Evolutionary conservation across 2,888 invertebrate genomes (phyloP), one percentile per base, ranked within the genome.

Genomic region (Eugnorisma glareosa): DNA sequence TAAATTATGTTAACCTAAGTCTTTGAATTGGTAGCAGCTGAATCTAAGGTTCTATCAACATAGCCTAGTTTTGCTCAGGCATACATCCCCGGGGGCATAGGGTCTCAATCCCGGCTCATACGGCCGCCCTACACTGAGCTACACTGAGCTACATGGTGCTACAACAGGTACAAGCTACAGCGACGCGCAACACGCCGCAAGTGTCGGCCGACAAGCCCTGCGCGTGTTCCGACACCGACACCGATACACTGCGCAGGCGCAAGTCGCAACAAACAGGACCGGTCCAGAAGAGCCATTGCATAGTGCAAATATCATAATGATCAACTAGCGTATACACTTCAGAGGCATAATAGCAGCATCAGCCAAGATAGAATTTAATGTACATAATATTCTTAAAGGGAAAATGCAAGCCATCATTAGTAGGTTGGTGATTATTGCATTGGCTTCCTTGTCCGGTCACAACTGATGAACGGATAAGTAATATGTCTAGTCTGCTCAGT

Each of bases 161-260:
- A 67, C 67, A 72, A 10, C 77, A 15, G 31, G 54, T 77, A 69
- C 73, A 68, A 71, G 54, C 54, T 66, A 21, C 59, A 66, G 59
- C 64, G 35, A 35, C 66, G 59, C 48, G 79, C 68, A 48, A 84
- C 82, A 80, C 21, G 72, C 72, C 57, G 48, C 61, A 8, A 84
- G 84, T 61, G 81, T 81, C 81, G 68, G 24, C 35, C 63, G 40
- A 84, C 73, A 71, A 70, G 82, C 64, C 0, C 59, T 48, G 76
- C 81, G 73, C 85, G 76, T 85, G 83, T 81, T 43, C 70, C 68
- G 77, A 85, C 77, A 81, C 70, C 68, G 77, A 81, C 73, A 82
- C 57, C 45, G 66, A 71, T 71, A 84, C 71, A 45, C 71, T 72
- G 75, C 75, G 45, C 75, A 80, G 35, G 67, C 81, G 66, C 66